Conservation (phyloP, 2,113 vertebrate species). For the Cathartes aura region DNA sequence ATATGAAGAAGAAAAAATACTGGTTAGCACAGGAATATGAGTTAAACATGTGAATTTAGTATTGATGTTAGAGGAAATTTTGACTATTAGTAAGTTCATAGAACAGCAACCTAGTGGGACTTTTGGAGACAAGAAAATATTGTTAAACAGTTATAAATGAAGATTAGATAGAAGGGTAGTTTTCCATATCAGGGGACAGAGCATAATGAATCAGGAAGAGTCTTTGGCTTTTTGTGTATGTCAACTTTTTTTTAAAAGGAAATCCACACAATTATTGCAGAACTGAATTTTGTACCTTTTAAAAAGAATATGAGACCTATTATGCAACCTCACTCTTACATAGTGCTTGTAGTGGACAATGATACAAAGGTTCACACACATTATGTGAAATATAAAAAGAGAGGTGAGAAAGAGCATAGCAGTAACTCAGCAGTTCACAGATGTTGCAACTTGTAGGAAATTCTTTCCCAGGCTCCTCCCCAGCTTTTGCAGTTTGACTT, state of each 20-base stretch:
- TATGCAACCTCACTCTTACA: neutral
- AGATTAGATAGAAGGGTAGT: neutral
- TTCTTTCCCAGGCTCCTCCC: neutral
- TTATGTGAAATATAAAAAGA: neutral
- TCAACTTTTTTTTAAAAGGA: neutral
- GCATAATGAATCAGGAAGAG: neutral
- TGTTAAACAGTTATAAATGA: neutral
- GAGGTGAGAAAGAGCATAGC: neutral
- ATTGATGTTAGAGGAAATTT: neutral
- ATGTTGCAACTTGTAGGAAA: neutral
- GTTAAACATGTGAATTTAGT: neutral
- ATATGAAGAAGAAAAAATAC: neutral
- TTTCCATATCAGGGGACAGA: neutral
- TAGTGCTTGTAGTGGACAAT: neutral
- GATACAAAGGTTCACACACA: neutral
- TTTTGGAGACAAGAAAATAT: neutral
- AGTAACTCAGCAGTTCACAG: neutral
- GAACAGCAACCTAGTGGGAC: neutral
- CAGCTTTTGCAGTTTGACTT: neutral
- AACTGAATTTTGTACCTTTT: neutral
- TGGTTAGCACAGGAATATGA: neutral
- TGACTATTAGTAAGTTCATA: neutral
- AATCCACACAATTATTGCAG: neutral
- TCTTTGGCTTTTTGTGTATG: neutral
- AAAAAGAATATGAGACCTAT: neutral